Percentiles rank a stretch among this genome's conserved stretches.
Evolutionary conservation across 2,797 vertebrate genomes (phyloP).

Genomic region (Danionella dracula): DNA sequence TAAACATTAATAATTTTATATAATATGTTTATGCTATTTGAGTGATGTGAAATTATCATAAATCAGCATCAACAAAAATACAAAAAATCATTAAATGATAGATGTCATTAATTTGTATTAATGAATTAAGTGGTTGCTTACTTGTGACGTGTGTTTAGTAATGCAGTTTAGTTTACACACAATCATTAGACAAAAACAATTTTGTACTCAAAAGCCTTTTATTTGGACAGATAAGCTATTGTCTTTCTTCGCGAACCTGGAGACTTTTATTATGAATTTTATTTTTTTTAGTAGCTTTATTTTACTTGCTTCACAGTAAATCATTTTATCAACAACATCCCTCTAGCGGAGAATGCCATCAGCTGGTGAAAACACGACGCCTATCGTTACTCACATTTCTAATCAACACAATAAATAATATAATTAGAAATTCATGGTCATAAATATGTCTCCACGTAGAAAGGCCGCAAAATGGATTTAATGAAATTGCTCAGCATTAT

Average conservation of each 20-base stretch:
- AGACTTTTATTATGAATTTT: background rate
- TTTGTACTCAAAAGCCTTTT: background rate
- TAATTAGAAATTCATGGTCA: background rate
- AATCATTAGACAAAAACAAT: background rate
- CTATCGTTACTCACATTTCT: slow-evolving; percentile 13
- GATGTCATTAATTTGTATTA: no score
- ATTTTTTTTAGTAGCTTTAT: background rate
- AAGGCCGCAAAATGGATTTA: slow-evolving; percentile 1
- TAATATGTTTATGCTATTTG: no score
- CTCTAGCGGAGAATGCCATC: background rate
- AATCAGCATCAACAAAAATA: no score
- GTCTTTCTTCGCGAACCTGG: background rate
- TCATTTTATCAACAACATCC: background rate
- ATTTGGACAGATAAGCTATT: background rate
- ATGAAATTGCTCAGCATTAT: slow-evolving; percentile 13
- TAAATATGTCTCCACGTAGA: background rate
- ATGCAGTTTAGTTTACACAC: no score
- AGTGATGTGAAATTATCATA: no score
- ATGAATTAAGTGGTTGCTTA: no score
- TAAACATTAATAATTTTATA: no score
- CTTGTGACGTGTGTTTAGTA: no score
- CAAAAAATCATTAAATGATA: no score
- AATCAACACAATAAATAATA: background rate
- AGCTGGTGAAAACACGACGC: slow-evolving; percentile 1
- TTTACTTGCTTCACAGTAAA: background rate